Evolutionary conservation across 2,797 vertebrate genomes (phyloP).

Genomic region (Falco peregrinus): DNA sequence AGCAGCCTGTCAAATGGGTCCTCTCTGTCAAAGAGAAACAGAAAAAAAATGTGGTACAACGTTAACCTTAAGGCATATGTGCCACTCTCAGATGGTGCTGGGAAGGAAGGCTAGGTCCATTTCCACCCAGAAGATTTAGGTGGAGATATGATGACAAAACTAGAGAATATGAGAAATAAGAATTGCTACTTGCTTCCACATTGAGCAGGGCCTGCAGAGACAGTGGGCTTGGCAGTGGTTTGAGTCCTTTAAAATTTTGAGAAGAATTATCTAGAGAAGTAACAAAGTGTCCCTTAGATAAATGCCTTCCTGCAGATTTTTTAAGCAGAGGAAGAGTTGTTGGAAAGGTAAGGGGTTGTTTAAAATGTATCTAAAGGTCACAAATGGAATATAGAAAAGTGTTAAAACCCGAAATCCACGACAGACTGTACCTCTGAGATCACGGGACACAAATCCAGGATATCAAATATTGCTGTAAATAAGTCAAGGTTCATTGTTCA

Average conservation of each 20-base stretch:
- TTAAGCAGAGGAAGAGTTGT: neutral
- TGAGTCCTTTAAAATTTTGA: neutral
- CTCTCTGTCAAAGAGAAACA: conserved; percentile 70
- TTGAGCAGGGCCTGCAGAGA: neutral
- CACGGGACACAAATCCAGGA: neutral
- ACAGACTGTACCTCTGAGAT: neutral
- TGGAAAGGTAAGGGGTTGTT: neutral
- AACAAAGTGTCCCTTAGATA: neutral
- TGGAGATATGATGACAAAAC: neutral
- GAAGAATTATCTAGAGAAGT: neutral
- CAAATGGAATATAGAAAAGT: neutral
- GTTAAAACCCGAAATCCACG: neutral
- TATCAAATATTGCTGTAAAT: neutral
- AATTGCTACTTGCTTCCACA: neutral
- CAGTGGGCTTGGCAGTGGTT: neutral
- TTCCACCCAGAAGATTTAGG: neutral
- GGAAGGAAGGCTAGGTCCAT: neutral
- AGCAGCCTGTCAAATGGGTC: conserved; percentile 50
- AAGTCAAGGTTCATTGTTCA: neutral
- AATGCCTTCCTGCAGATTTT: neutral
- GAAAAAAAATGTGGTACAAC: neutral
- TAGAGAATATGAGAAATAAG: neutral
- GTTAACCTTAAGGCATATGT: neutral
- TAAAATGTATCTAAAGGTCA: neutral
- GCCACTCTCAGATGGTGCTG: neutral